Percentiles rank a stretch among this genome's conserved stretches.
These are phyloP conservation scores for Endomychus coccineus DNA, from an alignment of 2,888 invertebrate species.

Conservation along the genomic window DNA sequence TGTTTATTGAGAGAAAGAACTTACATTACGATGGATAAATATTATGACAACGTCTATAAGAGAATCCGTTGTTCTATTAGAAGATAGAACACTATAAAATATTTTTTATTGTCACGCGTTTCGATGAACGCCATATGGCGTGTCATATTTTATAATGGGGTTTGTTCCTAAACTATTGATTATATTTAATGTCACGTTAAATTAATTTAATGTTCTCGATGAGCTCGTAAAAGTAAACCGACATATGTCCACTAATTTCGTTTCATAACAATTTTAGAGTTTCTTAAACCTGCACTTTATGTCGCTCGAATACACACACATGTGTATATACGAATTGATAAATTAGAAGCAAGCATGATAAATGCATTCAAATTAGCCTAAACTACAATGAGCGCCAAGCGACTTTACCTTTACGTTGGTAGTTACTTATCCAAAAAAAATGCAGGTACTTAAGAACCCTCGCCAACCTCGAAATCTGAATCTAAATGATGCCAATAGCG, in stretches of 20 bases:
- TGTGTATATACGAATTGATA: too few species aligned
- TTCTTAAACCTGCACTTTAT: too few species aligned
- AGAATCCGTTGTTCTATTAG: conserved; percentile 29
- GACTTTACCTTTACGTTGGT: too few species aligned
- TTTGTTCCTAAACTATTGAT: conserved; percentile 27
- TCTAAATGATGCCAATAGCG: too few species aligned
- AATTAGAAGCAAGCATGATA: too few species aligned
- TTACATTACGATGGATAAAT: conserved; percentile 49
- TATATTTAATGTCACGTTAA: conserved; percentile 35
- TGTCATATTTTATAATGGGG: conserved; percentile 12
- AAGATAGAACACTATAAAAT: conserved; percentile 33
- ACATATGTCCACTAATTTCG: conserved; percentile 15
- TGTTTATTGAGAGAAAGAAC: conserved; percentile 55
- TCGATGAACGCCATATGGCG: conserved; percentile 31
- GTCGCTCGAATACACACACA: too few species aligned
- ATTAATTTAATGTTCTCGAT: conserved; percentile 31
- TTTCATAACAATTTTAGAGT: not conserved
- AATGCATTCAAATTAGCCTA: too few species aligned
- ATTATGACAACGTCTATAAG: conserved; percentile 48
- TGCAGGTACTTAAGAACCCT: too few species aligned
- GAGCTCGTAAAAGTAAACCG: conserved; percentile 18
- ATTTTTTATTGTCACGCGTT: conserved; percentile 34
- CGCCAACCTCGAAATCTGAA: too few species aligned
- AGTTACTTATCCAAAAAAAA: too few species aligned
- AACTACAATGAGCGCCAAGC: too few species aligned